These are phyloP conservation scores for Nephrotoma appendiculata DNA, from an alignment of 2,888 invertebrate genomes.

Conservation along the genomic window DNA sequence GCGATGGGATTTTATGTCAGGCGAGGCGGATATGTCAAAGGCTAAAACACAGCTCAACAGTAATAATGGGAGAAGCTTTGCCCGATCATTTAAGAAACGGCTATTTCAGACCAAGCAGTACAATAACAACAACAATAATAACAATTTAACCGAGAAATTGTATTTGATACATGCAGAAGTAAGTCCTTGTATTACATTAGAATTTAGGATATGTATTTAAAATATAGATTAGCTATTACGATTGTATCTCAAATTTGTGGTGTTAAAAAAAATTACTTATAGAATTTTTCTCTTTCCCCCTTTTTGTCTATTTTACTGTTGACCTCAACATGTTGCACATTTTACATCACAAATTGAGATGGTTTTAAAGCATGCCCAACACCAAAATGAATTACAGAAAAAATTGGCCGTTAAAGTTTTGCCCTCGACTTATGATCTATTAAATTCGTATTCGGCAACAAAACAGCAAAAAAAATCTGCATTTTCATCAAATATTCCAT, in stretches of 20 bases:
- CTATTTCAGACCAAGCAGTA: slow-evolving; percentile 9
- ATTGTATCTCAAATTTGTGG: neutral
- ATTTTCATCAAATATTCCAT: slow-evolving; percentile 1
- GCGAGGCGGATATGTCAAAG: slow-evolving; percentile 45
- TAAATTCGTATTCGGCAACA: neutral
- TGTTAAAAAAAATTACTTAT: neutral
- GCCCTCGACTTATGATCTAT: neutral
- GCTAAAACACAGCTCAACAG: slow-evolving; percentile 23
- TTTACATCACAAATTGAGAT: slow-evolving; percentile 6
- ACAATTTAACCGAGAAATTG: slow-evolving; percentile 7
- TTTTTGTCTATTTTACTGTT: neutral
- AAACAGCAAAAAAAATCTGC: slow-evolving; percentile 1
- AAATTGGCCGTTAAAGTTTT: neutral
- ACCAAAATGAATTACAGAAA: slow-evolving; percentile 5
- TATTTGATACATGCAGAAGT: slow-evolving; percentile 9
- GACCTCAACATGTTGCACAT: neutral
- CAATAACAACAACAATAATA: neutral
- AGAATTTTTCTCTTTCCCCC: neutral
- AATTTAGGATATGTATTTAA: neutral
- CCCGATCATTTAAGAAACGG: slow-evolving; percentile 30
- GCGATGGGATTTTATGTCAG: slow-evolving; percentile 86
- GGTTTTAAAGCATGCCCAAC: slow-evolving; percentile 7
- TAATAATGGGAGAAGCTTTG: slow-evolving; percentile 24
- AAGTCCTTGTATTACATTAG: neutral
- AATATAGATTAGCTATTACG: neutral